A percentile compares a stretch with the other conserved stretches of the same genome.
These are phyloP conservation scores for Chaitophorus viminalis DNA, from an alignment of 2,888 invertebrate species.

Conservation along the genomic window DNA sequence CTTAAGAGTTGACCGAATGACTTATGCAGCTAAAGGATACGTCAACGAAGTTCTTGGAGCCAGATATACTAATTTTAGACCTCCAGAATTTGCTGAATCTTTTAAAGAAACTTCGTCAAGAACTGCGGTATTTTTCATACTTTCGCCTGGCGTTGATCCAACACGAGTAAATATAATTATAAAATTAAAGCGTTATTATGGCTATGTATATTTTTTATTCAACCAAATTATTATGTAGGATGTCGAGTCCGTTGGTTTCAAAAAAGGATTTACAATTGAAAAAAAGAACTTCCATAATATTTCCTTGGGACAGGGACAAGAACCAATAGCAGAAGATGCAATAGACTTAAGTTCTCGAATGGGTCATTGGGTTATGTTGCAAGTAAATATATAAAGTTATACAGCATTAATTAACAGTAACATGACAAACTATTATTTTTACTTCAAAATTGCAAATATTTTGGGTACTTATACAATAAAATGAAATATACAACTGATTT, in stretches of 20 bases:
- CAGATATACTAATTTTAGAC: slow-evolving; percentile 82
- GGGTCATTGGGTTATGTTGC: slow-evolving; percentile 93
- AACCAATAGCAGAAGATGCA: slow-evolving; percentile 88
- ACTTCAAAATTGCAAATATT: too few relatives aligned
- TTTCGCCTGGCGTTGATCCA: slow-evolving; percentile 95
- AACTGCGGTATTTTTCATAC: slow-evolving; percentile 92
- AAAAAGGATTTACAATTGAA: slow-evolving; percentile 81
- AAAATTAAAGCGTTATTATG: neutral
- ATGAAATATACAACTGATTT: too few relatives aligned
- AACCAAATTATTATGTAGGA: slow-evolving; percentile 70
- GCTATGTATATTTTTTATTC: neutral
- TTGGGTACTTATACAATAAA: too few relatives aligned
- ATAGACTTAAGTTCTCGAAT: slow-evolving; percentile 79
- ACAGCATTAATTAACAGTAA: too few relatives aligned
- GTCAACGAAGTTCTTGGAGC: slow-evolving; percentile 89
- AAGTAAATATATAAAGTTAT: slow-evolving; percentile 66
- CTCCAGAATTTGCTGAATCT: slow-evolving; percentile 84
- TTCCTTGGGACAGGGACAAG: slow-evolving; percentile 94
- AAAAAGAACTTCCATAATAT: slow-evolving; percentile 90
- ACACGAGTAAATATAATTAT: slow-evolving; percentile 74
- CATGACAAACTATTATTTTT: too few relatives aligned
- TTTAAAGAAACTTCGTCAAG: slow-evolving; percentile 84
- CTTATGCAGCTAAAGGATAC: slow-evolving; percentile 85
- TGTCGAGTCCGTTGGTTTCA: slow-evolving; percentile 85
- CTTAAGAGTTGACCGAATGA: slow-evolving; percentile 91